Base-by-base conservation (phyloP, 2,888 invertebrate species). In the Scaptomyza tumidula region DNA sequence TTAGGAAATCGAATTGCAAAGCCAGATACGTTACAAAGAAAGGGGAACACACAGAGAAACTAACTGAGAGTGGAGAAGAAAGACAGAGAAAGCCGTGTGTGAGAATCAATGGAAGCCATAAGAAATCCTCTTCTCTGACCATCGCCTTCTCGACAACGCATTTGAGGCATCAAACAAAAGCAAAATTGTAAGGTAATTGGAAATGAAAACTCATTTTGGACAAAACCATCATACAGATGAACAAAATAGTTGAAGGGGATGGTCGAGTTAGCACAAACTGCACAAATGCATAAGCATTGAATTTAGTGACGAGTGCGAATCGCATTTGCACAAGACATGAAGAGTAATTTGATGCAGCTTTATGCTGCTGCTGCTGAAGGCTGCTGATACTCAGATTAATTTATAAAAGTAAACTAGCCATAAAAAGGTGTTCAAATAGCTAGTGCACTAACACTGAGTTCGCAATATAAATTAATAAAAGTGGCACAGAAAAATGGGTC, bases 181-280 rank as follows among this genome's bases (percentile, higher is more conserved):
- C 87, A 85, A 75, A 85, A 83, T 83, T 79, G 85, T 75, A 80
- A 87, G 77, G 86, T 85, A 87, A 85, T 87, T 85, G 87, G 80
- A 85, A 85, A 85, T 85, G 87, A 85, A 82, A 85, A 85, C 80
- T 82, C 85, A 85, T 87, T 87, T 82, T 69, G 85, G 58, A 35
- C 61, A 67, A 68, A 74, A 74, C 77, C 77, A 76, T 72, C 71
- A 57, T 35, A 33, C 59, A 2, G 16, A 3, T 16, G 9, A 13
- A 11, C 14, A n/a, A 6, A 27, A n/a, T n/a, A n/a, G n/a, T n/a
- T n/a, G n/a, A n/a, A n/a, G n/a, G n/a, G n/a, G n/a, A n/a, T n/a
- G n/a, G n/a, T n/a, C n/a, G n/a, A n/a, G n/a, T 14, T 37, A 2
- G 37, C 33, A 35, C 45, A 16, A 58, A 65, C 50, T 61, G n/a